phyloP scores from a whole-genome alignment of 2,888 invertebrate species.

The Lasius fuliginosus region DNA sequence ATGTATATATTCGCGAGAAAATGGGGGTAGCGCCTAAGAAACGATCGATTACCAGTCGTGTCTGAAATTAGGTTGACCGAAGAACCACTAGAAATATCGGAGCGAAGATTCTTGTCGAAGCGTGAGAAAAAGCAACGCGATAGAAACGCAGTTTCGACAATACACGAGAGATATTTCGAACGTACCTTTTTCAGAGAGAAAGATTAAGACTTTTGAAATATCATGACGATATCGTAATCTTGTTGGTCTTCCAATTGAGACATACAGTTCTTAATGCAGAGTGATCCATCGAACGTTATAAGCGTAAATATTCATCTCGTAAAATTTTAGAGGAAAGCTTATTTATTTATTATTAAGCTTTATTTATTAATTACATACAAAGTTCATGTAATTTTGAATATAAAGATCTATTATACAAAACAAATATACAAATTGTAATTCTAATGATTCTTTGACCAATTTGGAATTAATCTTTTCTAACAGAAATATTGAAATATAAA shows the following conservation, averaged over 20 bases:
- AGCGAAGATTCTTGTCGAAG: conserved; percentile 39
- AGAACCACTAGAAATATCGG: conserved; percentile 68
- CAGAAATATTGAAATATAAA: neutral
- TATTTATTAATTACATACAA: neutral
- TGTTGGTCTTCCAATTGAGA: neutral
- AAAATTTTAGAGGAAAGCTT: neutral
- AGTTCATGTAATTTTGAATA: neutral
- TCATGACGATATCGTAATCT: conserved; percentile 24
- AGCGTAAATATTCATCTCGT: neutral
- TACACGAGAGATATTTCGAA: conserved; percentile 62
- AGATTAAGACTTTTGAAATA: conserved; percentile 63
- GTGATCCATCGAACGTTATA: conserved; percentile 5
- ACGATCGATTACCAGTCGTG: conserved; percentile 73
- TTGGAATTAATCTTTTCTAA: neutral
- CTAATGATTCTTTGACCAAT: neutral
- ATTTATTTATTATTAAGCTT: too few relatives aligned
- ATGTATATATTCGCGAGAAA: conserved; percentile 46
- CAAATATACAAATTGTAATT: conserved; percentile 24
- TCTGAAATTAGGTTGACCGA: conserved; percentile 75
- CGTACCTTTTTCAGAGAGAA: conserved; percentile 46
- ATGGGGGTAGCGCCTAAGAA: conserved; percentile 55
- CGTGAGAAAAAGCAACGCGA: conserved; percentile 52
- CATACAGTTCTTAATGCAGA: neutral
- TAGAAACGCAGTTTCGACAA: conserved; percentile 56
- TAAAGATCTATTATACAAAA: neutral